Evolutionary conservation across 2,888 invertebrate genomes (phyloP).

Genomic region (Pammene fasciana): DNA sequence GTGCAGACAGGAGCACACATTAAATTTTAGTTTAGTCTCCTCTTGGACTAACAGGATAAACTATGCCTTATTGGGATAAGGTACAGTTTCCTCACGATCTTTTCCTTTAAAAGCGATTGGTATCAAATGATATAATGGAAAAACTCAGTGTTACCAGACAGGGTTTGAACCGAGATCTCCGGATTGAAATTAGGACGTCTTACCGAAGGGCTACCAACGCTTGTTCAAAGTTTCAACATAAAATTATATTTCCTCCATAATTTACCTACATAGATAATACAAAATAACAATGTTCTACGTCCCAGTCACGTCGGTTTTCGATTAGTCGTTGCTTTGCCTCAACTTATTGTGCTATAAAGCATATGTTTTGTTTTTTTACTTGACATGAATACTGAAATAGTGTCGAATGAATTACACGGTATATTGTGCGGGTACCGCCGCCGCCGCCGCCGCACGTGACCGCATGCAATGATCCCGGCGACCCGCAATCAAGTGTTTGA

Average conservation of each 20-base stretch:
- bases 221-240: neutral
- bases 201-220: too few species aligned
- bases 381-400: slow-evolving; percentile 28
- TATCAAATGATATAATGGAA: too few species aligned
- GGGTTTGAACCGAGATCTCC: too few species aligned
- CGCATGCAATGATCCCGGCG: slow-evolving; percentile 31
- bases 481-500: slow-evolving; percentile 35
- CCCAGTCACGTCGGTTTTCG: slow-evolving; percentile 9
- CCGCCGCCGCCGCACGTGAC: slow-evolving; percentile 41
- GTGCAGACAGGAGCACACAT: neutral
- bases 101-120: too few species aligned
- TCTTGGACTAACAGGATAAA: too few species aligned
- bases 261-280: neutral
- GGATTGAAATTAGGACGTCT: too few species aligned
- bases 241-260: neutral
- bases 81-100: too few species aligned
- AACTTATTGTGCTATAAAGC: slow-evolving; percentile 18
- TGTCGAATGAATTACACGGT: slow-evolving; percentile 39
- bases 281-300: neutral
- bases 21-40: neutral
- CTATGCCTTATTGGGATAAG: too few species aligned
- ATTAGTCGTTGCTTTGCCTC: slow-evolving; percentile 18
- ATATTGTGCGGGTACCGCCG: slow-evolving; percentile 34
- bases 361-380: slow-evolving; percentile 35
- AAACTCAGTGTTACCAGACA: too few species aligned